phyloP scores from a whole-genome alignment of 2,113 vertebrate genomes.

The Hypanus sabinus region DNA sequence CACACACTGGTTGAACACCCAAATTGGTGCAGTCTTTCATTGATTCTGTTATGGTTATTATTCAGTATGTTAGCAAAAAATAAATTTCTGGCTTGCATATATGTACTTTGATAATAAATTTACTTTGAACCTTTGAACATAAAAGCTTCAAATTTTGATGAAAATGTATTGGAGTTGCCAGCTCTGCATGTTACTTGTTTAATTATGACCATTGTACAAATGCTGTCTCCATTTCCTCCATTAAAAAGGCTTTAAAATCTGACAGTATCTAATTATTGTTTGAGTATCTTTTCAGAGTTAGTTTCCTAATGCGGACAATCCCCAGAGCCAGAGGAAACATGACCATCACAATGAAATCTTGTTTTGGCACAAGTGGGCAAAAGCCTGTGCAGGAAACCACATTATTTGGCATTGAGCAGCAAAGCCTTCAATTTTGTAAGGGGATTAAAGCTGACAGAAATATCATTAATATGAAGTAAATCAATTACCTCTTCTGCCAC shows the following conservation, averaged over 20 bases:
- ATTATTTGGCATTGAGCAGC: not conserved
- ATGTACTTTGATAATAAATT: too few relatives aligned
- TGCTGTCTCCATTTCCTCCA: constrained; percentile 1
- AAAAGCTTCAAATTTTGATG: not conserved
- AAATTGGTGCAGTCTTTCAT: too few relatives aligned
- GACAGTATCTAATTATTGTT: not conserved
- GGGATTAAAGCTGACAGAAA: not conserved
- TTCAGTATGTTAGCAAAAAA: too few relatives aligned
- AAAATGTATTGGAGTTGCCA: not conserved
- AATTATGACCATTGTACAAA: not conserved
- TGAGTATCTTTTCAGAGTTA: not conserved
- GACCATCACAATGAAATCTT: not conserved
- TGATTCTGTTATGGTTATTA: too few relatives aligned
- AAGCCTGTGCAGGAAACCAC: too few relatives aligned
- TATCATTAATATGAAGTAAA: too few relatives aligned
- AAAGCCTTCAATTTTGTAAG: not conserved
- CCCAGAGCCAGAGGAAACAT: not conserved
- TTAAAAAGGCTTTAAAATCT: not conserved
- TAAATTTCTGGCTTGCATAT: too few relatives aligned
- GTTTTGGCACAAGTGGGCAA: too few relatives aligned
- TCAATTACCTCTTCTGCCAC: too few relatives aligned
- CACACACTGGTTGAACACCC: too few relatives aligned
- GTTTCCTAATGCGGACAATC: not conserved
- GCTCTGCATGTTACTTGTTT: not conserved
- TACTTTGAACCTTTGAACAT: not conserved